These are phyloP conservation scores for Tetragonisca angustula DNA, from an alignment of 2,888 invertebrate species.

Conservation along the genomic window DNA sequence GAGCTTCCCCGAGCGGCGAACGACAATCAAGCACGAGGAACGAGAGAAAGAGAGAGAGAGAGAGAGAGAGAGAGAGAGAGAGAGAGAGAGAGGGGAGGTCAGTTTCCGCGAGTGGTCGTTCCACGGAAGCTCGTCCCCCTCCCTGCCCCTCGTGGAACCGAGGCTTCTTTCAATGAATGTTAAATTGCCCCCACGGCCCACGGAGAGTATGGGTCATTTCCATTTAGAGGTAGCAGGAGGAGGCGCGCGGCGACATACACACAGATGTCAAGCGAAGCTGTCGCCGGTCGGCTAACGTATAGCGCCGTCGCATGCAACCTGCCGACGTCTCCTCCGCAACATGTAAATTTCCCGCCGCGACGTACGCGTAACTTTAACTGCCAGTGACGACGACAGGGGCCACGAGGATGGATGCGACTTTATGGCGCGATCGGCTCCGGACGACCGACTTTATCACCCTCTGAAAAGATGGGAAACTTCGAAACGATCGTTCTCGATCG, in stretches of 20 bases:
- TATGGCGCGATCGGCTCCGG: slow-evolving; percentile 55
- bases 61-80: background rate
- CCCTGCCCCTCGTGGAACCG: slow-evolving; percentile 16
- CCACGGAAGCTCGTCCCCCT: slow-evolving; percentile 44
- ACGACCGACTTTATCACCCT: background rate
- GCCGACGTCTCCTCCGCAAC: slow-evolving; percentile 50
- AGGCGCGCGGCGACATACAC: slow-evolving; percentile 11
- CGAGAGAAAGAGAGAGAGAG: background rate
- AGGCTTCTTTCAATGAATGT: slow-evolving; percentile 66
- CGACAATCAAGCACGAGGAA: slow-evolving; percentile 3
- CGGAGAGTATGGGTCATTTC: slow-evolving; percentile 54
- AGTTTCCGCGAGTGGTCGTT: slow-evolving; percentile 48
- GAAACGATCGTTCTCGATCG: too few relatives aligned
- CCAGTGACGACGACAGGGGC: slow-evolving; percentile 46
- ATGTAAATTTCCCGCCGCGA: slow-evolving; percentile 69
- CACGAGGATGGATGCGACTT: slow-evolving; percentile 56
- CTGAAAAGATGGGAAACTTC: too few relatives aligned
- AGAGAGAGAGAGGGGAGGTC: background rate
- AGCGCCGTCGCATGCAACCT: slow-evolving; percentile 65
- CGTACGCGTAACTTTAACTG: slow-evolving; percentile 69
- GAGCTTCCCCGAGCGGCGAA: slow-evolving; percentile 49
- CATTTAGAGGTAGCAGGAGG: slow-evolving; percentile 47
- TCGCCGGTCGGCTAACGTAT: slow-evolving; percentile 63
- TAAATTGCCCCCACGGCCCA: slow-evolving; percentile 57
- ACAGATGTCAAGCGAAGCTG: slow-evolving; percentile 64